phyloP scores from a whole-genome alignment of 2,113 vertebrate species.

The Hiodon alosoides region DNA sequence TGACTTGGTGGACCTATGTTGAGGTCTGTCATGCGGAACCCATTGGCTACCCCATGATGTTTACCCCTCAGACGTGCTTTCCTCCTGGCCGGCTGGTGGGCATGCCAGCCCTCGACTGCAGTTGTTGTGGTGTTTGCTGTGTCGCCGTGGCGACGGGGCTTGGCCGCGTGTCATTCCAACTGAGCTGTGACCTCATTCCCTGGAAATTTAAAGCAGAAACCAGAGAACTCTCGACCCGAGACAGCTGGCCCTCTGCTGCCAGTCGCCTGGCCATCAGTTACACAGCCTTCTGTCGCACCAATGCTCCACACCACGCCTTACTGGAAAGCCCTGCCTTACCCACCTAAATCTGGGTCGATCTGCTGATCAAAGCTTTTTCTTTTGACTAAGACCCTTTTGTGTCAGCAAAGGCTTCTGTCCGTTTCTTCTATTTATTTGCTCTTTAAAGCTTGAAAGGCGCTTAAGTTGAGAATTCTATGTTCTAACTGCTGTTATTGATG shows the following conservation, averaged over 20 bases:
- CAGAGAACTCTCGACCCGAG: not conserved
- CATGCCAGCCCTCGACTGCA: not conserved
- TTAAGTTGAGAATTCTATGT: no score
- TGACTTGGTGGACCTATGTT: conserved; percentile 19
- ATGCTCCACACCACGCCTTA: no score
- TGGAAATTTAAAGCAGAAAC: conserved; percentile 28
- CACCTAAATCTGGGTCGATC: no score
- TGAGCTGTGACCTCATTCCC: conserved; percentile 25
- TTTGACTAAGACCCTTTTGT: no score
- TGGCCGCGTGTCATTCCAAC: conserved; percentile 1
- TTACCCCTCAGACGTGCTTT: not conserved
- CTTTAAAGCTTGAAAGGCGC: no score
- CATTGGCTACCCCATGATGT: not conserved
- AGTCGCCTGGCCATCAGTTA: no score
- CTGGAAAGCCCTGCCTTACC: no score
- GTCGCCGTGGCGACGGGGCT: conserved; percentile 21
- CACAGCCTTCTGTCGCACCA: no score
- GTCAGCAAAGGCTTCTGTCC: no score
- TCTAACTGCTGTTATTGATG: not conserved
- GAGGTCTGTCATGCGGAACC: conserved; percentile 6
- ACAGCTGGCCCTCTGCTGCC: conserved; percentile 14
- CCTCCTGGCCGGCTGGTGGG: not conserved
- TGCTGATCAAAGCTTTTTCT: no score
- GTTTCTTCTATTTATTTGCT: no score
- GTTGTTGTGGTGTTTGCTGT: conserved; percentile 18